Percentiles rank a stretch among this genome's conserved stretches.
Conservation (phyloP, 2,888 invertebrate species). For the Drosophila paranaensis region DNA sequence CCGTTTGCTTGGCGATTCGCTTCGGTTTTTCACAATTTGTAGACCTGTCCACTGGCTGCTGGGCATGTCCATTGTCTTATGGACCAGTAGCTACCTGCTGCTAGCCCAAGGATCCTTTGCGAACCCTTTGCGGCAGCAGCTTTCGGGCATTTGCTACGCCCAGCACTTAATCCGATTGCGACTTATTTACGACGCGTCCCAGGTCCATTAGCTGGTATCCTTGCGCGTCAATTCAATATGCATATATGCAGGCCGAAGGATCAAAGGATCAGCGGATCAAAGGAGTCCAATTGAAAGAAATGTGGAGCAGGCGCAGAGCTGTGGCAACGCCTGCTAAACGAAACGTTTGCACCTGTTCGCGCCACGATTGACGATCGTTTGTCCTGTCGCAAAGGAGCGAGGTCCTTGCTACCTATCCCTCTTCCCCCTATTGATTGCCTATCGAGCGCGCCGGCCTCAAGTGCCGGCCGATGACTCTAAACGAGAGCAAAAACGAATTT, state of each 20-base stretch:
- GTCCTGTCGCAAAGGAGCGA: conserved; percentile 27
- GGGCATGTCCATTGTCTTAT: not conserved
- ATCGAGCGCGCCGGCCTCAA: conserved; percentile 45
- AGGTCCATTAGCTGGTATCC: conserved; percentile 10
- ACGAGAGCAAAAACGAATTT: conserved; percentile 32
- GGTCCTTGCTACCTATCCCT: conserved; percentile 16
- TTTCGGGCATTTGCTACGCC: conserved; percentile 47
- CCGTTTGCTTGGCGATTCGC: conserved; percentile 32
- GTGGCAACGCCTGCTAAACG: conserved; percentile 26
- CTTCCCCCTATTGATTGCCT: conserved; percentile 54
- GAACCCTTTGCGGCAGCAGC: conserved; percentile 15
- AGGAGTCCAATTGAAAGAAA: conserved; percentile 11
- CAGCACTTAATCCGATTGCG: conserved; percentile 8
- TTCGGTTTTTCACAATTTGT: conserved; percentile 29
- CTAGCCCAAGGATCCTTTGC: not conserved
- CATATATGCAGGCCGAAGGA: not conserved
- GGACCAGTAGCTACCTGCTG: conserved; percentile 3
- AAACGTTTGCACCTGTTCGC: conserved; percentile 60
- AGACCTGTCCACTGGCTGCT: not conserved
- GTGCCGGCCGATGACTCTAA: conserved; percentile 41
- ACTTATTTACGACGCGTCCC: conserved; percentile 29
- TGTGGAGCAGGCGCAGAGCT: conserved; percentile 37
- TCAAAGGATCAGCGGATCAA: not conserved
- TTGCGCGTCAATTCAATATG: not conserved
- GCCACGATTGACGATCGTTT: conserved; percentile 42